These are phyloP conservation scores for Erebia ligea DNA, from an alignment of 2,888 invertebrate species.

Conservation along the genomic window DNA sequence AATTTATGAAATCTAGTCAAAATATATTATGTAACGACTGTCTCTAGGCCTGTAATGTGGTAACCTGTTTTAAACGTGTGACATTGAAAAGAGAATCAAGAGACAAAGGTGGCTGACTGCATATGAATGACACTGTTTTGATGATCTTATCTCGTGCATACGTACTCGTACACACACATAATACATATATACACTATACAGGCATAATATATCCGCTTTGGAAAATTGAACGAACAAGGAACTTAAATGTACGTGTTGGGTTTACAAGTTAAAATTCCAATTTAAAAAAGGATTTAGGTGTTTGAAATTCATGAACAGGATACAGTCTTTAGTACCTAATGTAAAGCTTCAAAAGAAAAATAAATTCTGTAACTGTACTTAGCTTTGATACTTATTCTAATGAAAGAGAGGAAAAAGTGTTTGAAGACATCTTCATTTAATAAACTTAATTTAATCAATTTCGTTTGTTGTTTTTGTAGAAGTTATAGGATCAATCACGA, in stretches of 20 bases:
- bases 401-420: not conserved
- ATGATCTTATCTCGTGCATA: not conserved
- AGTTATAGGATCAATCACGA: not conserved
- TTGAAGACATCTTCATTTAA: not conserved
- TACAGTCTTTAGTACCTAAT: too few relatives aligned
- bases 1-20: not conserved
- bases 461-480: not conserved
- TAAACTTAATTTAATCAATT: not conserved
- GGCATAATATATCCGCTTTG: slow-evolving; percentile 7
- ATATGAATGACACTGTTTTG: slow-evolving; percentile 5
- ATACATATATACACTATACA: not conserved
- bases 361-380: too few relatives aligned
- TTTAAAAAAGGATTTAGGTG: not conserved
- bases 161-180: not conserved
- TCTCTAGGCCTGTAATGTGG: slow-evolving; percentile 5
- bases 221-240: not conserved
- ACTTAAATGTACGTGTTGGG: not conserved
- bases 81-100: slow-evolving; percentile 17
- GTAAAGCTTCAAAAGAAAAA: too few relatives aligned
- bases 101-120: slow-evolving; percentile 17
- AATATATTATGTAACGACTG: not conserved
- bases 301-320: too few relatives aligned
- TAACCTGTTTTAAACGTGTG: slow-evolving; percentile 12
- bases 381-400: too few relatives aligned
- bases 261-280: not conserved